These are phyloP conservation scores for Tachystola acroxantha DNA, from an alignment of 2,888 invertebrate genomes.

Conservation along the genomic window DNA sequence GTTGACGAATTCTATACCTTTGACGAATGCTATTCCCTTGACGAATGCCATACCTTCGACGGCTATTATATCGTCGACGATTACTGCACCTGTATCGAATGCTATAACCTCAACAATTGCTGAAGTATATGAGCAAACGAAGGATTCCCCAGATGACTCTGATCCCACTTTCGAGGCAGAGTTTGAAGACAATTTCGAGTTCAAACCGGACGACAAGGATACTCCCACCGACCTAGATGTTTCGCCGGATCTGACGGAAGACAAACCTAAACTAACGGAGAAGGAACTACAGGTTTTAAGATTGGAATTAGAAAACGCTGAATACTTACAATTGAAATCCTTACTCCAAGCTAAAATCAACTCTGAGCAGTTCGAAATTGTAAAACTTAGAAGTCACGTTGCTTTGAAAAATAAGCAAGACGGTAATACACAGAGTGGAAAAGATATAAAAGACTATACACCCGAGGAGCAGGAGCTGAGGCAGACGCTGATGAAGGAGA, in stretches of 20 bases:
- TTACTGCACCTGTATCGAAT: too few species aligned
- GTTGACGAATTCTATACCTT: too few species aligned
- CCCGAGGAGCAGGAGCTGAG: conserved; percentile 60
- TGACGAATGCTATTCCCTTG: too few species aligned
- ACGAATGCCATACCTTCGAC: too few species aligned
- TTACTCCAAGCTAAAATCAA: conserved; percentile 83
- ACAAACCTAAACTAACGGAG: conserved; percentile 75
- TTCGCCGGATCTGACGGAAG: conserved; percentile 32
- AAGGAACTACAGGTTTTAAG: conserved; percentile 77
- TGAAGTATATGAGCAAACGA: conserved; percentile 20
- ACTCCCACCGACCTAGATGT: conserved; percentile 31
- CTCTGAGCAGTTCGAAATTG: conserved; percentile 85
- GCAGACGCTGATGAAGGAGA: conserved; percentile 77
- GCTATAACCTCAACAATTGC: conserved; percentile 12
- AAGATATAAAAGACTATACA: conserved; percentile 54
- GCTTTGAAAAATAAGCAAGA: conserved; percentile 70
- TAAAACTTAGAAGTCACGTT: conserved; percentile 78
- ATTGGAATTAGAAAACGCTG: conserved; percentile 82
- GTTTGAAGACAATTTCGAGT: conserved; percentile 41
- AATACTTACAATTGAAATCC: conserved; percentile 82
- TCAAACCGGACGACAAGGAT: conserved; percentile 39
- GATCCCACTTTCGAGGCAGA: conserved; percentile 53
- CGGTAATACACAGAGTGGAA: conserved; percentile 33
- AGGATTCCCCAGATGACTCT: conserved; percentile 20
- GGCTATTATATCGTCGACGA: too few species aligned